These are phyloP conservation scores for Octonoba sinensis DNA, from an alignment of 2,888 invertebrate species.

Conservation along the genomic window DNA sequence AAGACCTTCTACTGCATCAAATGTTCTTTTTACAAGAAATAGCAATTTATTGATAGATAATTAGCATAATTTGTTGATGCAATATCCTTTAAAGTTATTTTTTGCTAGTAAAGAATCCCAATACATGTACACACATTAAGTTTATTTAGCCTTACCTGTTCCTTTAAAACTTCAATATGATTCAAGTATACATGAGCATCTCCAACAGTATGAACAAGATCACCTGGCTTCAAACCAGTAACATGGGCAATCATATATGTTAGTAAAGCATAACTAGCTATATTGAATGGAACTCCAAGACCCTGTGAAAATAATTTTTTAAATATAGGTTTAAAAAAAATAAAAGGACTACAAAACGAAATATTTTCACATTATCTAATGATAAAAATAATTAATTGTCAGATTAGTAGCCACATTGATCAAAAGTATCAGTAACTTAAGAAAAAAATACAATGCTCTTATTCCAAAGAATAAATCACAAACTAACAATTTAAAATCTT, in stretches of 20 bases:
- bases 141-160: conserved; percentile 75
- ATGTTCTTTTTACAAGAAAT: too few species aligned
- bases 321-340: background rate
- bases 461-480: too few species aligned
- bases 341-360: conserved; percentile 17
- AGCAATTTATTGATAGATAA: too few species aligned
- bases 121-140: too few species aligned
- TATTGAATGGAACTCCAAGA: conserved; percentile 97
- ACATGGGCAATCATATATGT: conserved; percentile 97
- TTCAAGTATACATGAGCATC: conserved; percentile 95
- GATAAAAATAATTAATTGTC: background rate
- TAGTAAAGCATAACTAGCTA: conserved; percentile 94
- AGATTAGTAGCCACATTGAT: too few species aligned
- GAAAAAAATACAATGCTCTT: too few species aligned
- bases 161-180: conserved; percentile 85
- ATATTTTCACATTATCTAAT: background rate
- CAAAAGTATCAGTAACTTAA: background rate
- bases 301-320: conserved; percentile 70
- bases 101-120: too few species aligned
- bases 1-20: too few species aligned
- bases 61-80: too few species aligned
- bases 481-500: too few species aligned
- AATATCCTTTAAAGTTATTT: too few species aligned
- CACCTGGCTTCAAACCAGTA: conserved; percentile 90
- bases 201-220: conserved; percentile 93